Evolutionary conservation across 1,140 invertebrate genomes (phyloP), one percentile per base, ranked within the genome.

Genomic region (Pogonomyrmex barbatus): DNA sequence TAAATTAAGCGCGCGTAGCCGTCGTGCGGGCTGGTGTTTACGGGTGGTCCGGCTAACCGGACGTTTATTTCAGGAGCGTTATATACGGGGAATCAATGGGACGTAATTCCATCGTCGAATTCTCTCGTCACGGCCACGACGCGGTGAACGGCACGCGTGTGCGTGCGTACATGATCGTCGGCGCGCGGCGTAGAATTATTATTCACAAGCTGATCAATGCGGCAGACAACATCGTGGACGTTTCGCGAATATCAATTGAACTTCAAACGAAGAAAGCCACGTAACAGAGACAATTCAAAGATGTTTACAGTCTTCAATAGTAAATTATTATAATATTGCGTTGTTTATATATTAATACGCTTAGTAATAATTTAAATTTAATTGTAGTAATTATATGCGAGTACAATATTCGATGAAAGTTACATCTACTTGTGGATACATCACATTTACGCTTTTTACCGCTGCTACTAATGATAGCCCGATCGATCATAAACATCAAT

Each of bases 241-340:
- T 88, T 79, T 75, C 89, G 78, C 89, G 89, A 88, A 90, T 90
- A 70, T 88, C 83, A 88, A 90, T 86, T 90, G 88, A 78, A 33
- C 47, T 36, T 17, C 17, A 71, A 54, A 36, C 33, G 88, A 58
- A 45, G 86, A 75, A 54, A 14, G 42, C 52, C 77, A 58, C 30
- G 62, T 54, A 77, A 68, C 73, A 47, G 68, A 79, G 71, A 87
- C 73, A 39, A 73, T 78, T 84, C 85, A 33, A 87, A 54, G 63
- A 12, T 30, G 10, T 42, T 58, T 30, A 14, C 30, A 8, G 14
- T 39, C 47, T 83, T 73, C 17, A 36, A 12, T 17, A n/a, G 14
- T 36, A 1, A 73, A 60, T 75, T 75, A 83, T 33, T 42, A 12
- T 17, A 50, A 39, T 47, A 50, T 47, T 24, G 17, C 10, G 47